phyloP scores from a whole-genome alignment of 2,113 vertebrate species.

The Triplophysa dalaica region DNA sequence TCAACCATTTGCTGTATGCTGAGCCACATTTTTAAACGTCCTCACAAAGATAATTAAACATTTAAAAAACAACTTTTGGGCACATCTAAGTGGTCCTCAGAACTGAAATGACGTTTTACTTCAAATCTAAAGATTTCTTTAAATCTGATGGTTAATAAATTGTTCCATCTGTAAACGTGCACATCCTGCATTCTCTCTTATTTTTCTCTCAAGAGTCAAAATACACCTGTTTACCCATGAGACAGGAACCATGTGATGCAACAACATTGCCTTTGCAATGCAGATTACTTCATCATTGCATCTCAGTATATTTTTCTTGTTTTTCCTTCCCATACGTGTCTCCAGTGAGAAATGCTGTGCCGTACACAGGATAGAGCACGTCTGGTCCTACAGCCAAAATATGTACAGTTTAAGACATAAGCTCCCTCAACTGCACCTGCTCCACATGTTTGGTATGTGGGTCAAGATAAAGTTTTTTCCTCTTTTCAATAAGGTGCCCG shows the following conservation, averaged over 20 bases:
- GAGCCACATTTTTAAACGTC: too few relatives aligned
- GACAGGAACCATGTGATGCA: constrained; percentile 35
- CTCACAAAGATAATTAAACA: too few relatives aligned
- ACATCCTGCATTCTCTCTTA: neutral
- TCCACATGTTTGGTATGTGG: constrained; percentile 66
- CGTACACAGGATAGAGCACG: constrained; percentile 23
- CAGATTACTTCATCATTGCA: constrained; percentile 44
- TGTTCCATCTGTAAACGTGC: neutral
- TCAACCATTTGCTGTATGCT: too few relatives aligned
- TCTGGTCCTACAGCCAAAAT: constrained; percentile 27
- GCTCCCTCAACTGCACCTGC: constrained; percentile 37
- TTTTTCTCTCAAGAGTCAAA: constrained; percentile 29
- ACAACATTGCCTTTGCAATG: constrained; percentile 39
- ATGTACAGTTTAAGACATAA: constrained; percentile 25
- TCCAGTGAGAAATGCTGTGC: constrained; percentile 15
- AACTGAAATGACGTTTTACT: too few relatives aligned
- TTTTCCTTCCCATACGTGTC: constrained; percentile 8
- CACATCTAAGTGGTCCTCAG: too few relatives aligned
- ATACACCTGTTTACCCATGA: constrained; percentile 21
- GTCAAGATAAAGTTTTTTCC: constrained; percentile 66
- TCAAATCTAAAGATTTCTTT: too few relatives aligned
- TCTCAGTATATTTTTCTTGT: constrained; percentile 18
- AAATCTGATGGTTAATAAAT: too few relatives aligned
- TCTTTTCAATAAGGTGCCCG: constrained; percentile 64
- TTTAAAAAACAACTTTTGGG: too few relatives aligned